A percentile compares a stretch with the other conserved stretches of the same genome.
Evolutionary conservation across 2,113 vertebrate species (phyloP).

Genomic region (Syngnathus typhle): DNA sequence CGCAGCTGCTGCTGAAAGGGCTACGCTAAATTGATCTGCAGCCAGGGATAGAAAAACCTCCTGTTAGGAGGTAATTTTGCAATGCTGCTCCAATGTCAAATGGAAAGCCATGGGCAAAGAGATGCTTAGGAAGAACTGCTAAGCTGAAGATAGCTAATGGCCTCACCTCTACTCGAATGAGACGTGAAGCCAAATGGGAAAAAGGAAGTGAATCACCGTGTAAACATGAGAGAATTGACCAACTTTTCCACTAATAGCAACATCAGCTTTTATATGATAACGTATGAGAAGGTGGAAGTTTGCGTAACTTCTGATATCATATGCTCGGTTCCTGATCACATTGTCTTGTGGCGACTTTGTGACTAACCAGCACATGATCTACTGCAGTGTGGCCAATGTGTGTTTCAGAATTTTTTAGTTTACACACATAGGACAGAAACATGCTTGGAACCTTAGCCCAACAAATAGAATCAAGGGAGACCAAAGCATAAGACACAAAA

Average conservation of each 20-base stretch:
- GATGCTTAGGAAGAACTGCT: not conserved
- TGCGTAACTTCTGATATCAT: not conserved
- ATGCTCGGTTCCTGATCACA: not conserved
- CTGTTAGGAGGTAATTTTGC: not conserved
- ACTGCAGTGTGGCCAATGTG: too few species aligned
- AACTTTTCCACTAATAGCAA: not conserved
- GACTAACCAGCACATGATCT: constrained; percentile 8
- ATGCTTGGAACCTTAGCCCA: not conserved
- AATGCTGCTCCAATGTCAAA: not conserved
- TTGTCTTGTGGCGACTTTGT: not conserved
- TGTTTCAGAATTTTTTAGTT: not conserved
- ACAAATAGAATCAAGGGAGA: not conserved
- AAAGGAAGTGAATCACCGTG: not conserved
- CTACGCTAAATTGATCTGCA: not conserved
- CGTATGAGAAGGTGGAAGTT: not conserved
- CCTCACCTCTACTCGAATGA: not conserved
- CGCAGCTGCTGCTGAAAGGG: not conserved
- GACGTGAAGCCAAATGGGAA: not conserved
- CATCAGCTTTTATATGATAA: not conserved
- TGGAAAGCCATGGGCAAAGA: not conserved
- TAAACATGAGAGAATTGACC: not conserved
- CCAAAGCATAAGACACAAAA: not conserved
- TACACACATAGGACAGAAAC: not conserved
- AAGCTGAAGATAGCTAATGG: not conserved
- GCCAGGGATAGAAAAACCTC: not conserved